A percentile compares a stretch with the other conserved stretches of the same genome.
Evolutionary conservation across 2,888 invertebrate genomes (phyloP).

Genomic region (Notocelia uddmanniana): DNA sequence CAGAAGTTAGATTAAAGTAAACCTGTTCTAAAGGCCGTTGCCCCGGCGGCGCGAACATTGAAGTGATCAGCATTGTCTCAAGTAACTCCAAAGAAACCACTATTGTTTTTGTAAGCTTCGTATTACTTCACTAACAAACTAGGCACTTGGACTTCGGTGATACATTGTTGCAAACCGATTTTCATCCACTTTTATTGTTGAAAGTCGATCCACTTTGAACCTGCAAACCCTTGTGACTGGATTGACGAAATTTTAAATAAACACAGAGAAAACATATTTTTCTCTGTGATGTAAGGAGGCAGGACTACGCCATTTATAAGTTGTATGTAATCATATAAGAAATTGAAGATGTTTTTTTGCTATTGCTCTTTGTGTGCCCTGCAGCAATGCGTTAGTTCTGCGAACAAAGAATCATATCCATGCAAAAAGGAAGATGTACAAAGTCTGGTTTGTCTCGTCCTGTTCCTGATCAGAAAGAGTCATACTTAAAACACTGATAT

Average conservation of each 20-base stretch:
- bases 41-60: constrained; percentile 21
- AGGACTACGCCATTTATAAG: too few relatives aligned
- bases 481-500: too few relatives aligned
- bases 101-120: background rate
- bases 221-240: background rate
- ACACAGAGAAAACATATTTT: too few relatives aligned
- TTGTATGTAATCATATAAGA: too few relatives aligned
- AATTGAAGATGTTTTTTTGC: too few relatives aligned
- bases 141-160: background rate
- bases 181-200: background rate
- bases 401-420: background rate
- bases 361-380: background rate
- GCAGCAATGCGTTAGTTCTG: too few relatives aligned
- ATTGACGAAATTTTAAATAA: background rate
- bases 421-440: background rate
- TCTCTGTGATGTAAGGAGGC: too few relatives aligned
- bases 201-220: background rate
- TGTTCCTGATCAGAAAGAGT: background rate
- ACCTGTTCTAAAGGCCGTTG: constrained; percentile 28
- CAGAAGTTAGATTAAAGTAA: constrained; percentile 35
- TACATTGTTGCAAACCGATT: background rate
- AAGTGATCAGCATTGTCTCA: constrained; percentile 27
- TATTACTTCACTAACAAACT: background rate
- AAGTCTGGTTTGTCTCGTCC: background rate
- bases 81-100: background rate